A percentile compares a stretch with the other conserved stretches of the same genome.
Evolutionary conservation across 1,140 invertebrate species (phyloP).

Genomic region (Vollenhovia emeryi): DNA sequence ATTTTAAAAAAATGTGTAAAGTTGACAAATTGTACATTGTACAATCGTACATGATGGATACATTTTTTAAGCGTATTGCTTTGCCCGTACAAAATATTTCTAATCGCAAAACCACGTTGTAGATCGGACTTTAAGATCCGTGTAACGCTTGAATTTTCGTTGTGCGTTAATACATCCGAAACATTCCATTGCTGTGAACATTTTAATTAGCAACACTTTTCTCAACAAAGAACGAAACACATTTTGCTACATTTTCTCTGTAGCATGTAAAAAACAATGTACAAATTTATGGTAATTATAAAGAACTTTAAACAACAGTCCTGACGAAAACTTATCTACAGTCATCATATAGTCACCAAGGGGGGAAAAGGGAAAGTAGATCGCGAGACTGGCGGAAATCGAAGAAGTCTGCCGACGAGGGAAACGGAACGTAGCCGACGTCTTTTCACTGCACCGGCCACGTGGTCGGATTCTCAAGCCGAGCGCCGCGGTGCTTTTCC

Average conservation of each 20-base stretch:
- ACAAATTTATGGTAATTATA: neutral
- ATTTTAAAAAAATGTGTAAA: too few relatives aligned
- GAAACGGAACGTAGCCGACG: neutral
- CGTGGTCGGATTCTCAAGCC: constrained; percentile 63
- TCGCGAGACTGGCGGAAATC: neutral
- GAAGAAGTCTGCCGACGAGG: neutral
- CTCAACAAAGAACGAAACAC: neutral
- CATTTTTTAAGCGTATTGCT: too few relatives aligned
- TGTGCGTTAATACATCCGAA: neutral
- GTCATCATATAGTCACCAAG: neutral
- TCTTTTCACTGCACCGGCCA: constrained; percentile 20
- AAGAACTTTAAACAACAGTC: neutral
- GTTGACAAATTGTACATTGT: too few relatives aligned
- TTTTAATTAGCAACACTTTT: neutral
- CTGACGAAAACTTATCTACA: neutral
- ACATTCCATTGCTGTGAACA: neutral
- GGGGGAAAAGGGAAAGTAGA: neutral
- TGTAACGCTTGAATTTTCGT: neutral
- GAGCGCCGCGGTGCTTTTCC: neutral
- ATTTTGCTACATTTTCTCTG: neutral
- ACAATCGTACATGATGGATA: too few relatives aligned
- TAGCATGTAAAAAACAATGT: neutral
- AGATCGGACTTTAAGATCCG: neutral
- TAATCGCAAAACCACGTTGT: too few relatives aligned
- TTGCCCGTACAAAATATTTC: too few relatives aligned